Conservation (phyloP, 2,888 invertebrate genomes). For the Xestia rhomboidea region DNA sequence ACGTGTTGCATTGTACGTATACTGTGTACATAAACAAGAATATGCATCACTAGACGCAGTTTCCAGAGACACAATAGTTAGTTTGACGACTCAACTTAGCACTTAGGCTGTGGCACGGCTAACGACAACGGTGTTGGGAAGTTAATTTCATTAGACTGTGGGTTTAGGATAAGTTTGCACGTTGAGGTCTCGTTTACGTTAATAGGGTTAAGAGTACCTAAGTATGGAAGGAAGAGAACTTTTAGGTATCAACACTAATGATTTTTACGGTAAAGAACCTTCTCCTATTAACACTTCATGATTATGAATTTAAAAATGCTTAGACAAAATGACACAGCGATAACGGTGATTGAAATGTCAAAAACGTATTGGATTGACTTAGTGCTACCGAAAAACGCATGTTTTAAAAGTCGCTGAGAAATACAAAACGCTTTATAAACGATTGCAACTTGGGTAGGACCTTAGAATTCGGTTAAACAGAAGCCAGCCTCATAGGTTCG, state of each 20-base stretch:
- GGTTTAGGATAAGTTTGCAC: conserved; percentile 27
- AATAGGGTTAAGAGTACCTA: background rate
- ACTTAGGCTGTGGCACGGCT: conserved; percentile 40
- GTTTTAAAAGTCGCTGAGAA: background rate
- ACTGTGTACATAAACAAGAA: conserved; percentile 16
- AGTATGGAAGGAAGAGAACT: background rate
- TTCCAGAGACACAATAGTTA: conserved; percentile 18
- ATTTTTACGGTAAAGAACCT: background rate
- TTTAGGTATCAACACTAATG: background rate
- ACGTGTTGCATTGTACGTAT: background rate
- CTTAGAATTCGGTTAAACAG: too few relatives aligned
- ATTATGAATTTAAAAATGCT: background rate
- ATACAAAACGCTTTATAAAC: background rate
- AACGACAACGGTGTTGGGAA: conserved; percentile 30
- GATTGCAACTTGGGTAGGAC: background rate
- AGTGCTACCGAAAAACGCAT: background rate
- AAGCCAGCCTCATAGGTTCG: too few relatives aligned
- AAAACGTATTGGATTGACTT: background rate
- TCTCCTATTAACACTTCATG: background rate
- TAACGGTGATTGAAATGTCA: background rate
- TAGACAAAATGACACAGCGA: background rate
- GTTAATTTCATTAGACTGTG: conserved; percentile 50
- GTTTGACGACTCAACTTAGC: conserved; percentile 47
- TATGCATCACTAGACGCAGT: conserved; percentile 3
- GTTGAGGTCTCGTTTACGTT: conserved; percentile 12